These are phyloP conservation scores for Mormoops blainvillei DNA, from an alignment of 2,113 vertebrate species.

Conservation along the genomic window DNA sequence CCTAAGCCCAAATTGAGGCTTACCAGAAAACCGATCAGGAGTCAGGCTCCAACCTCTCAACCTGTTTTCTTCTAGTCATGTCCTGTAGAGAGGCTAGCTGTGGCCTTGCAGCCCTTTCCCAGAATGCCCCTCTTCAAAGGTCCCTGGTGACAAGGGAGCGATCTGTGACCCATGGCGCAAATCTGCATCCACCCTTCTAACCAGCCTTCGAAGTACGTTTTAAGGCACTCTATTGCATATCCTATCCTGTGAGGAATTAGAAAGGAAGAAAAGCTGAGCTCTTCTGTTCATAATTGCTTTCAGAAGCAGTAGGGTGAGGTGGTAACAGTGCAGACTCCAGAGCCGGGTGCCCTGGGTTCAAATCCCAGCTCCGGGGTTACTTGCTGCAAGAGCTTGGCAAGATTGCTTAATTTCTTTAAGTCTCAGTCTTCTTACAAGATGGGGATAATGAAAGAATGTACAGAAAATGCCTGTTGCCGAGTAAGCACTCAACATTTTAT, in stretches of 20 bases:
- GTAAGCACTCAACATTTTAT: not conserved
- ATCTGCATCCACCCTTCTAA: not conserved
- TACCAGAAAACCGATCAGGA: not conserved
- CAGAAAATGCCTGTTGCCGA: not conserved
- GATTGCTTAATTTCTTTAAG: not conserved
- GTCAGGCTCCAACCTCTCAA: not conserved
- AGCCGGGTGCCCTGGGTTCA: not conserved
- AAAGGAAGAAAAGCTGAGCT: slow-evolving; percentile 7
- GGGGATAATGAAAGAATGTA: not conserved
- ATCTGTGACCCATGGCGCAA: not conserved
- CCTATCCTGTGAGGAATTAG: slow-evolving; percentile 22
- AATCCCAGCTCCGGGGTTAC: not conserved
- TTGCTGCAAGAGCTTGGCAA: not conserved
- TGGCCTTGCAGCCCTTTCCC: not conserved
- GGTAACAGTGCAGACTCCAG: too few relatives aligned
- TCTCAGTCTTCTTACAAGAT: not conserved
- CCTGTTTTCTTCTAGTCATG: not conserved
- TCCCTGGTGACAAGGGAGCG: not conserved
- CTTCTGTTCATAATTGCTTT: not conserved
- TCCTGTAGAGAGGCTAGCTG: not conserved
- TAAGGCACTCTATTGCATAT: slow-evolving; percentile 43
- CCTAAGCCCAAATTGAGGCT: not conserved
- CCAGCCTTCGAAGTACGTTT: slow-evolving; percentile 41
- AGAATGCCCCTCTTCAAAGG: not conserved
- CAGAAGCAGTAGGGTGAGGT: fast-evolving